A percentile compares a stretch with the other conserved stretches of the same genome.
phyloP scores from a whole-genome alignment of 2,113 vertebrate species.

The Paramormyrops kingsleyae region DNA sequence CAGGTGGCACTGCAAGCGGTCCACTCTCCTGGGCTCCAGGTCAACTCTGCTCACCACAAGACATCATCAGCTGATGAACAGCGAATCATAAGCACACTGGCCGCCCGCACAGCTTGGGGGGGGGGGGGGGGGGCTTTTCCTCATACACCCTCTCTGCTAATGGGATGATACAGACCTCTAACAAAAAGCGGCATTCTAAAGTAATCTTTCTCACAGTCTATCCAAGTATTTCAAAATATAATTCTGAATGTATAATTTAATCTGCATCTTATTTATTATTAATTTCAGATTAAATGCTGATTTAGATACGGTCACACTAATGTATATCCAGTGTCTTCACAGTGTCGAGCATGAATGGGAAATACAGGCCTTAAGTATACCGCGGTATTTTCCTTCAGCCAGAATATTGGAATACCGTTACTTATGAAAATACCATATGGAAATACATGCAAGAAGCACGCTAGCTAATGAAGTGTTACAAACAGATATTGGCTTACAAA shows the following conservation, averaged over 20 bases:
- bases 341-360: background rate
- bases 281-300: background rate
- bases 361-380: background rate
- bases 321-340: background rate
- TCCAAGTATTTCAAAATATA: background rate
- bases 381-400: background rate
- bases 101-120: background rate
- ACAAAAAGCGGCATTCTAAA: background rate
- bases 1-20: conserved; percentile 72
- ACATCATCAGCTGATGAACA: background rate
- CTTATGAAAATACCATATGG: background rate
- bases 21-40: conserved; percentile 71
- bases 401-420: background rate
- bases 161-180: background rate
- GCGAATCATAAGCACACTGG: background rate
- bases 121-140: background rate
- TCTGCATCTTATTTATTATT: background rate
- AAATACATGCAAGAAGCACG: background rate
- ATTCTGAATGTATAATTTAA: background rate
- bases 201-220: background rate
- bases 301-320: background rate
- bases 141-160: background rate
- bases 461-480: background rate
- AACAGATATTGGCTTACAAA: background rate
- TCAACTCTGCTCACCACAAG: conserved; percentile 53